Evolutionary conservation across 2,797 vertebrate species (phyloP), one percentile per base, ranked within the genome.

Genomic region (Sebastiscus tertius): DNA sequence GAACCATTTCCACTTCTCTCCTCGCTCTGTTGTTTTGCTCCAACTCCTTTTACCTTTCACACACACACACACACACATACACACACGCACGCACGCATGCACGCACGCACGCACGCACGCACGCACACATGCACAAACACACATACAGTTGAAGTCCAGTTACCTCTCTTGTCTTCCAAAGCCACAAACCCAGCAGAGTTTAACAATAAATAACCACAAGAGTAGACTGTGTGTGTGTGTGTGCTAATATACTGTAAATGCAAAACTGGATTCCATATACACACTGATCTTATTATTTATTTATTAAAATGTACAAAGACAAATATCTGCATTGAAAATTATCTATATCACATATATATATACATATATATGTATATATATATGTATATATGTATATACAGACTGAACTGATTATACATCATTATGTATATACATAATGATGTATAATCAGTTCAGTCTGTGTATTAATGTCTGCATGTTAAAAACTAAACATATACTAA

Each of bases 191-290:
- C 39, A 42, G 39, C 39, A 42, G 39, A 42, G 39, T 42, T 42
- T 42, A 14, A 42, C 39, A 42, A 42, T 42, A 42, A 39, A 39
- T 14, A 39, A 42, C 39, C 39, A 42, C 39, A 42, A 42, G 39
- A 42, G 39, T 14, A 13, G 39, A 39, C 34, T 39, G 16, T n/a
- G 20, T 52, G 27, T 56, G 74, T 64, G 22, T 58, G 67, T 64
- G 49, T 73, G 24, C 82, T 61, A 67, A 75, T 22, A 71, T 29
- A 36, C 58, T 61, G 39, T 64, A 26, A 54, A 80, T 82, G 69
- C 69, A 72, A 72, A 77, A 49, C 52, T 31, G 4, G 42, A 31
- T 39, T 22, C 61, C 60, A 36, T 36, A 24, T 27, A 52, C 5
- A 73, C 62, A 58, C 62, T 31, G 39, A 62, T 34, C 65, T 11